These are phyloP conservation scores for Pycnonotus jocosus DNA, from an alignment of 2,113 vertebrate genomes.

Conservation along the genomic window DNA sequence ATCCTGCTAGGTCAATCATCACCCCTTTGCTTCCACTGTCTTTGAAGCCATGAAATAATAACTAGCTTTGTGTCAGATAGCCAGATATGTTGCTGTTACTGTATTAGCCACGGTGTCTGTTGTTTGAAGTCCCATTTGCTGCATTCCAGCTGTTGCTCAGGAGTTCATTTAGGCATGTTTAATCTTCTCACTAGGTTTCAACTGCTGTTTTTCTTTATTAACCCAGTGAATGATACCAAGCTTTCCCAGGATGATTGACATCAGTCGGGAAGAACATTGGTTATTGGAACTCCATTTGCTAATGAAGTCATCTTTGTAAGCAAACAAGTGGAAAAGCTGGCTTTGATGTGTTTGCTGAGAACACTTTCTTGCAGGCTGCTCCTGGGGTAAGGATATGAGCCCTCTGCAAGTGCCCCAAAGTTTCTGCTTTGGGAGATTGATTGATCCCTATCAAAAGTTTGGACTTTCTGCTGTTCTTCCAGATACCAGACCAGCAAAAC, in stretches of 20 bases:
- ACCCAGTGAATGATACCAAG: not conserved
- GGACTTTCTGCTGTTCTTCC: not conserved
- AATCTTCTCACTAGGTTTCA: conserved; percentile 4
- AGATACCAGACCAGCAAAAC: not conserved
- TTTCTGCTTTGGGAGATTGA: not conserved
- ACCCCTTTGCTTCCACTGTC: not conserved
- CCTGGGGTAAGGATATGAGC: not conserved
- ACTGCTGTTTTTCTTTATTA: conserved; percentile 15
- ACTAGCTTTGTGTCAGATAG: not conserved
- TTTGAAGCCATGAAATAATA: conserved; percentile 1
- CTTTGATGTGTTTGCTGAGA: not conserved
- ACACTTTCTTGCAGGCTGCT: not conserved
- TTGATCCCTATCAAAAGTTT: not conserved
- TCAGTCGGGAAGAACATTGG: not conserved
- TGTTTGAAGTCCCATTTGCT: conserved; percentile 22
- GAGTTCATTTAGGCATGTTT: not conserved
- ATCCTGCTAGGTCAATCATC: not conserved
- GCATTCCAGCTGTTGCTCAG: not conserved
- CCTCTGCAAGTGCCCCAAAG: not conserved
- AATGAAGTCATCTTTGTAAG: not conserved
- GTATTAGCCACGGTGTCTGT: not conserved
- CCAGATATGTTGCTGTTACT: not conserved
- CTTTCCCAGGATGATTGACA: conserved; percentile 16
- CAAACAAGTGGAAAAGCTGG: not conserved
- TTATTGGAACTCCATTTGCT: not conserved